Evolutionary conservation across 2,888 invertebrate species (phyloP), one percentile per base, ranked within the genome.

Genomic region (Latrodectus hesperus): DNA sequence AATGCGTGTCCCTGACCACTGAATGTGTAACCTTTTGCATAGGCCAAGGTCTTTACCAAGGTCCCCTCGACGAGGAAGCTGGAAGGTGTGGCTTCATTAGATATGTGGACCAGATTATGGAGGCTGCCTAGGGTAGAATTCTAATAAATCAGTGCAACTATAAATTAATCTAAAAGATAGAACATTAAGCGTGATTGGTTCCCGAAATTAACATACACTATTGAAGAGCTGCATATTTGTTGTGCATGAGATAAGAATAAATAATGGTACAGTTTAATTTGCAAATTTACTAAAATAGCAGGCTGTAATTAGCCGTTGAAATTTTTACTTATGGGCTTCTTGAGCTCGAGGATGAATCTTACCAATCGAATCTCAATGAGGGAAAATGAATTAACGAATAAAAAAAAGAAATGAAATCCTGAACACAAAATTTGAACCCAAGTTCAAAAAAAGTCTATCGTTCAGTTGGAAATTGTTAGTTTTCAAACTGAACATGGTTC

Each of bases 1-100:
- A 60, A 52, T 22, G 16, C n/a, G 51, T 79, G 75, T 17, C 85
- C 85, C 80, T 85, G 85, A 80, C 75, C 70, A 85, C 52, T 22
- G 64, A 60, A 73, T 79, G 73, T 74, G 68, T 68, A 70, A 74
- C 51, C 38, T 60, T 22, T 68, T 14, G 60, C 78, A 17, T 51
- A 51, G 60, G 73, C 55, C 85, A 85, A 85, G 85, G 85, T 80
- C 71, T 74, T 9, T 8, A 74, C 14, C 38, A 49, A 49, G 79
- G 72, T 82, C 75, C 16, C 51, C 49, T 22, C 12, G 16, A 55
- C 53, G 53, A 38, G 55, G 53, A 26, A 70, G 67, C 17, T 64
- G 9, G 16, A 71, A 76, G 80, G 85, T 64, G 85, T 76, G 79
- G 85, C 53, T 38, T 71, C 79, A 22, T 68, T 70, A 10, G 22